phyloP scores from a whole-genome alignment of 2,113 vertebrate species.

The Phoxinus phoxinus region DNA sequence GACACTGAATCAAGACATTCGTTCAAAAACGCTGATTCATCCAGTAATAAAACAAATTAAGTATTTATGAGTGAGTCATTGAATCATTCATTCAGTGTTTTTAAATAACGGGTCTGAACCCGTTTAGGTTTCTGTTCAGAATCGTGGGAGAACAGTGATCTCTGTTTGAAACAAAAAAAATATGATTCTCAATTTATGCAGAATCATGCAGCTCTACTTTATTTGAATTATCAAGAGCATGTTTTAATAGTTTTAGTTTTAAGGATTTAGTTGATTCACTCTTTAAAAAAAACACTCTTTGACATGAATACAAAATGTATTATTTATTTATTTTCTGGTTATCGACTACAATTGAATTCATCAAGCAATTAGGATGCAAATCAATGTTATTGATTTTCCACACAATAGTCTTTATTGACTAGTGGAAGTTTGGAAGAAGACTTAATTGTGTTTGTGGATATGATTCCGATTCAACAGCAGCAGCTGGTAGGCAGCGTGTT shows the following conservation, averaged over 20 bases:
- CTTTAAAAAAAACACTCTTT: neutral
- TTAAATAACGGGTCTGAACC: too few species aligned
- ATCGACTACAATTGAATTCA: neutral
- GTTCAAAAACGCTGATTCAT: too few species aligned
- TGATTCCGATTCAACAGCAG: slow-evolving; percentile 71
- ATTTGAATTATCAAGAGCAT: too few species aligned
- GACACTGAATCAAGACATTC: too few species aligned
- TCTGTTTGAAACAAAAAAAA: too few species aligned
- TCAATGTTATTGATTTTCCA: slow-evolving; percentile 48
- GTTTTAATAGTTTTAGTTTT: neutral
- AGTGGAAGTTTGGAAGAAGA: slow-evolving; percentile 37
- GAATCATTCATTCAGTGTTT: too few species aligned
- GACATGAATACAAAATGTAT: neutral
- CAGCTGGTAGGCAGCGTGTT: slow-evolving; percentile 87
- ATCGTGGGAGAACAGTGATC: too few species aligned
- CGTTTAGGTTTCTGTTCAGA: too few species aligned
- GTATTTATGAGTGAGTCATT: too few species aligned
- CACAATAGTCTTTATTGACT: neutral
- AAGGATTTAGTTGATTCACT: neutral
- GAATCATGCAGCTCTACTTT: too few species aligned
- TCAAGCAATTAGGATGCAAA: slow-evolving; percentile 21
- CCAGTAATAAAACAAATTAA: too few species aligned
- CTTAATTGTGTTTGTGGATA: slow-evolving; percentile 68
- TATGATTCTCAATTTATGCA: too few species aligned
- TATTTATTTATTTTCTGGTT: neutral